Evolutionary conservation across 1,140 invertebrate species (phyloP).

Genomic region (Prorops nasuta): DNA sequence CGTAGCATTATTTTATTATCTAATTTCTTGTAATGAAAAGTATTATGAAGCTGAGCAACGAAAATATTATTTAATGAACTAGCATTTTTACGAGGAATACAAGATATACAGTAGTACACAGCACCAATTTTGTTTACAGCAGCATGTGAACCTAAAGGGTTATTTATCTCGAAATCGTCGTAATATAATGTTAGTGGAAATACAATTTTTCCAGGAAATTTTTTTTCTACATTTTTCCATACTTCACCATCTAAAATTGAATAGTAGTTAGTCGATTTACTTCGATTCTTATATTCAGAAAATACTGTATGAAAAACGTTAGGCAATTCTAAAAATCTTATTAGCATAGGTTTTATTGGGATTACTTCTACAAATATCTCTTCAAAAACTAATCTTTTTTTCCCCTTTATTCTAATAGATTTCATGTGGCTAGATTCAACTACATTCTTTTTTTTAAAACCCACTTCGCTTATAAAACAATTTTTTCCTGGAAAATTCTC

Average conservation of each 20-base stretch:
- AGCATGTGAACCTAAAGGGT: constrained; percentile 10
- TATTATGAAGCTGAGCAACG: too few relatives aligned
- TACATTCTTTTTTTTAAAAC: too few relatives aligned
- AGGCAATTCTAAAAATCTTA: not conserved
- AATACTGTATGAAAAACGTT: not conserved
- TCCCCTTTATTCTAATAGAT: too few relatives aligned
- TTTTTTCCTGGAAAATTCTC: too few relatives aligned
- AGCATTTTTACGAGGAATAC: not conserved
- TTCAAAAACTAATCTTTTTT: too few relatives aligned
- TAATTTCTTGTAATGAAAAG: too few relatives aligned
- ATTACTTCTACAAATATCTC: too few relatives aligned
- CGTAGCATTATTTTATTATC: too few relatives aligned
- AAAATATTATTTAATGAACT: constrained; percentile 14
- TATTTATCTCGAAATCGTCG: constrained; percentile 12
- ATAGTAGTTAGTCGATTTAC: not conserved
- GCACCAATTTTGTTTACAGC: constrained; percentile 6
- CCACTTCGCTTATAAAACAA: too few relatives aligned
- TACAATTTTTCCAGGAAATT: constrained; percentile 5
- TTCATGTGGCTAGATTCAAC: too few relatives aligned
- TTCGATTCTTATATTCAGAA: not conserved
- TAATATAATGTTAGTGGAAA: constrained; percentile 10
- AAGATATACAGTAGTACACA: too few relatives aligned
- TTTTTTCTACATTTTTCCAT: constrained; percentile 11
- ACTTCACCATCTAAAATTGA: constrained; percentile 2
- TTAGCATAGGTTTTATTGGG: not conserved